Percentiles rank a stretch among this genome's conserved stretches.
phyloP scores from a whole-genome alignment of 2,113 vertebrate species.

The Poecile atricapillus region DNA sequence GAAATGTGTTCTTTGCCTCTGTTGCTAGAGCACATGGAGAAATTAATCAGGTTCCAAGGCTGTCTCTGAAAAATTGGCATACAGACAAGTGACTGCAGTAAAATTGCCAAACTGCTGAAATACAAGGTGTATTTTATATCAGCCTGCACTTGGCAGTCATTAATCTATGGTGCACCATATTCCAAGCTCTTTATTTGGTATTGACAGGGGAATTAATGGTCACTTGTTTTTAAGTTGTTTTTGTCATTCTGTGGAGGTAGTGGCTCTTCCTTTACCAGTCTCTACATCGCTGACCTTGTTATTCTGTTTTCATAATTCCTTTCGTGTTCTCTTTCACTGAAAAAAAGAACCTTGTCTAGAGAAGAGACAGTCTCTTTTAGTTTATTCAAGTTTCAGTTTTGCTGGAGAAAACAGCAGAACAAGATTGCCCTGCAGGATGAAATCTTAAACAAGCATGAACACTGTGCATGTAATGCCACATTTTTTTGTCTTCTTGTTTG shows the following conservation, averaged over 20 bases:
- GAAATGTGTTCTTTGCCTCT: neutral
- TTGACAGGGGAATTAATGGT: neutral
- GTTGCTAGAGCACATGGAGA: neutral
- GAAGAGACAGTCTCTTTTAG: neutral
- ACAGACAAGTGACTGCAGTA: neutral
- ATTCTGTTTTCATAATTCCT: neutral
- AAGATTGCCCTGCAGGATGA: neutral
- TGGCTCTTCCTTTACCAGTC: neutral
- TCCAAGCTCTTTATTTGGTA: neutral
- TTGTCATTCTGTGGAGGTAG: neutral
- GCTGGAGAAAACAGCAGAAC: neutral
- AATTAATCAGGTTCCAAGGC: neutral
- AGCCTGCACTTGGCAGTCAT: neutral
- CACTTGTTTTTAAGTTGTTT: neutral
- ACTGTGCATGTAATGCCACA: neutral
- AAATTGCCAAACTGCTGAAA: neutral
- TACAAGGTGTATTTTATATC: neutral
- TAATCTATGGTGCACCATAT: neutral
- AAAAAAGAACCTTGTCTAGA: neutral
- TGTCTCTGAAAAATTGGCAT: neutral
- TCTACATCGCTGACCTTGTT: neutral
- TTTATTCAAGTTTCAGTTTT: constrained; percentile 21
- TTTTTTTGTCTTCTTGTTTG: neutral
- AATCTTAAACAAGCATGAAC: neutral
- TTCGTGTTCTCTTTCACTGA: rapidly evolving